Percentiles rank a stretch among this genome's conserved stretches.
Conservation (phyloP, 2,888 invertebrate species). For the Hemistola chrysoprasaria region DNA sequence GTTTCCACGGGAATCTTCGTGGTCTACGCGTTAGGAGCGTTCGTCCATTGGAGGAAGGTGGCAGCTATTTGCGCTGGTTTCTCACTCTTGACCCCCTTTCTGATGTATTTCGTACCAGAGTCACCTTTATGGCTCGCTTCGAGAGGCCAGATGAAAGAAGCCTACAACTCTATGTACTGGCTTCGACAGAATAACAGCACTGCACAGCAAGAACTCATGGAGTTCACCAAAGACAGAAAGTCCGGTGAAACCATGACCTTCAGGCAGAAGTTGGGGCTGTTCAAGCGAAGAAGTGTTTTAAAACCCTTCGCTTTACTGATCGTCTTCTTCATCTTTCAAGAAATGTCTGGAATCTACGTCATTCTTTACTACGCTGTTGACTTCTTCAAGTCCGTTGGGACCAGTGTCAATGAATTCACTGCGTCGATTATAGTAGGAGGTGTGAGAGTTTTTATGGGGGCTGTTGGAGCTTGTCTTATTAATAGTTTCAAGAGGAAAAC, state of each 20-base stretch:
- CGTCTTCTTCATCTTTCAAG: conserved; percentile 86
- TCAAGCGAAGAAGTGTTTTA: conserved; percentile 80
- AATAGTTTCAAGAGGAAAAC: conserved; percentile 84
- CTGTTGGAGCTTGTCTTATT: conserved; percentile 85
- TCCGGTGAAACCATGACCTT: conserved; percentile 60
- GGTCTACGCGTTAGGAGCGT: conserved; percentile 85
- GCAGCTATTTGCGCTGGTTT: conserved; percentile 84
- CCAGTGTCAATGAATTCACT: conserved; percentile 85
- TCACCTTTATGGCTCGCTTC: conserved; percentile 86
- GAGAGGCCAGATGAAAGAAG: conserved; percentile 81
- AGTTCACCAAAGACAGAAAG: conserved; percentile 77
- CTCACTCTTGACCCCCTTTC: conserved; percentile 78
- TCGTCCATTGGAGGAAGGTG: conserved; percentile 85
- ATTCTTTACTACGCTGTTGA: conserved; percentile 88
- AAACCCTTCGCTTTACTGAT: conserved; percentile 86
- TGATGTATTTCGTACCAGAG: conserved; percentile 85
- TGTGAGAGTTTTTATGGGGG: conserved; percentile 85
- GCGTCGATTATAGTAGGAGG: conserved; percentile 87
- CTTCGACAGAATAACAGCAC: conserved; percentile 83
- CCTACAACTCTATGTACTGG: conserved; percentile 84
- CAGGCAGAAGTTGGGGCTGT: conserved; percentile 61
- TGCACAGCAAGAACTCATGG: conserved; percentile 85
- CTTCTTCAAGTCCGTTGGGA: conserved; percentile 86
- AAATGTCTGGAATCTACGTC: conserved; percentile 87
- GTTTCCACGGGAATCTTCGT: conserved; percentile 88